Percentiles rank a stretch among this genome's conserved stretches.
Evolutionary conservation across 2,113 vertebrate genomes (phyloP).

Genomic region (Leptosomus discolor): DNA sequence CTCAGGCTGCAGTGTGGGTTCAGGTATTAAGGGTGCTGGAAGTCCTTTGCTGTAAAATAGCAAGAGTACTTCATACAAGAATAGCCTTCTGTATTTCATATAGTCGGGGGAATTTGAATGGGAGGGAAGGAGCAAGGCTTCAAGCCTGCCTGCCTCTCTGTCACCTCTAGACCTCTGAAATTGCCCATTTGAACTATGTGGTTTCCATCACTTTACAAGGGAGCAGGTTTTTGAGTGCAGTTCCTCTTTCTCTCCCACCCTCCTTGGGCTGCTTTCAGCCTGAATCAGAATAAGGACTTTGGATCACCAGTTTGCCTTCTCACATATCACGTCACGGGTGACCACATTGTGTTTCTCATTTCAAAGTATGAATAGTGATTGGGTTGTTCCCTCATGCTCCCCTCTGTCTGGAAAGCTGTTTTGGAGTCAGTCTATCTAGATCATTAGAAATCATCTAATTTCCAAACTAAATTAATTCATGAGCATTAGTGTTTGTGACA

Average conservation of each 20-base stretch:
- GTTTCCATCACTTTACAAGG: not conserved
- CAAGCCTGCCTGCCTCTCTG: not conserved
- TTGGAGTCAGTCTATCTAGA: not conserved
- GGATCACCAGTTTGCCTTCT: not conserved
- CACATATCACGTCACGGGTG: not conserved
- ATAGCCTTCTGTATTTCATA: not conserved
- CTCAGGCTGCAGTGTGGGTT: not conserved
- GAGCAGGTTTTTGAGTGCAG: not conserved
- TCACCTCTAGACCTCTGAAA: not conserved
- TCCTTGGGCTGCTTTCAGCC: not conserved
- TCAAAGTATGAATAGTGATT: not conserved
- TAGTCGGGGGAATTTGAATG: not conserved
- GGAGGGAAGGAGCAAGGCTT: not conserved
- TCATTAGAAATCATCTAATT: not conserved
- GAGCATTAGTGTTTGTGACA: not conserved
- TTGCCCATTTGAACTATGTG: not conserved
- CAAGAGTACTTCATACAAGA: not conserved
- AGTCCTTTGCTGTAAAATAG: not conserved
- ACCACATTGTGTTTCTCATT: not conserved
- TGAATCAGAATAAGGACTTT: not conserved
- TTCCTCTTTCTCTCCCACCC: not conserved
- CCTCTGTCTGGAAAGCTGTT: not conserved
- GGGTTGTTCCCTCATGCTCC: not conserved
- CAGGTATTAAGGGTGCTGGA: not conserved
- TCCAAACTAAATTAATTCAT: not conserved